Conservation (phyloP, 2,888 invertebrate species). For the Hedya salicella region DNA sequence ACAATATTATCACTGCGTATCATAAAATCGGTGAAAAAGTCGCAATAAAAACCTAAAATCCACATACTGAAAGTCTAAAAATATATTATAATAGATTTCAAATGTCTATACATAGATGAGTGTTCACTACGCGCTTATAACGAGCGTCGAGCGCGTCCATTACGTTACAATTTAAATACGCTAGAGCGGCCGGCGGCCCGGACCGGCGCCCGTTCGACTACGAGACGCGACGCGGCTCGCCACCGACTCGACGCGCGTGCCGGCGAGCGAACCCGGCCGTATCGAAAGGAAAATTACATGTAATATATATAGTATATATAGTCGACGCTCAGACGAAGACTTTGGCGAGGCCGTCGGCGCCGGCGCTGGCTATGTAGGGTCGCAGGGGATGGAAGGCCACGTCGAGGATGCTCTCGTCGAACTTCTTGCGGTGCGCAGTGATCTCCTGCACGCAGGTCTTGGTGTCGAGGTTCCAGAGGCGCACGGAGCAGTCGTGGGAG, state of each 20-base stretch:
- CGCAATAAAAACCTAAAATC: conserved; percentile 81
- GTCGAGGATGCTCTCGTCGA: conserved; percentile 99
- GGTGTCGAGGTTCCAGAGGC: conserved; percentile 99
- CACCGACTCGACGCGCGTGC: conserved; percentile 50
- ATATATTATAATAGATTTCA: conserved; percentile 84
- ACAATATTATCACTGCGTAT: conserved; percentile 76
- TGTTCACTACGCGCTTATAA: conserved; percentile 75
- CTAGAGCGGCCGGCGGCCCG: conserved; percentile 59
- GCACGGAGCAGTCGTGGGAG: conserved; percentile 99
- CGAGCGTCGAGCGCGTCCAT: conserved; percentile 69
- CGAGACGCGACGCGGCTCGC: conserved; percentile 55
- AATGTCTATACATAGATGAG: conserved; percentile 84
- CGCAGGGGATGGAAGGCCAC: conserved; percentile 99
- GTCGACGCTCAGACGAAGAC: conserved; percentile 92
- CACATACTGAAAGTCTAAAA: conserved; percentile 84
- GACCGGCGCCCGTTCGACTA: conserved; percentile 49
- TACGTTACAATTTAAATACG: conserved; percentile 73
- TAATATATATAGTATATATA: conserved; percentile 56
- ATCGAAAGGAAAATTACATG: conserved; percentile 67
- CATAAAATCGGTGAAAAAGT: conserved; percentile 80
- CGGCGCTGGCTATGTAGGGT: conserved; percentile 99
- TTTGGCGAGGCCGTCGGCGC: conserved; percentile 99
- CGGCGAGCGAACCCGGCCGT: conserved; percentile 47
- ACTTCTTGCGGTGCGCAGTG: conserved; percentile 99
- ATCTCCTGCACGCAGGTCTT: conserved; percentile 99